phyloP scores from a whole-genome alignment of 2,113 vertebrate species.

The Elanus axillaris region DNA sequence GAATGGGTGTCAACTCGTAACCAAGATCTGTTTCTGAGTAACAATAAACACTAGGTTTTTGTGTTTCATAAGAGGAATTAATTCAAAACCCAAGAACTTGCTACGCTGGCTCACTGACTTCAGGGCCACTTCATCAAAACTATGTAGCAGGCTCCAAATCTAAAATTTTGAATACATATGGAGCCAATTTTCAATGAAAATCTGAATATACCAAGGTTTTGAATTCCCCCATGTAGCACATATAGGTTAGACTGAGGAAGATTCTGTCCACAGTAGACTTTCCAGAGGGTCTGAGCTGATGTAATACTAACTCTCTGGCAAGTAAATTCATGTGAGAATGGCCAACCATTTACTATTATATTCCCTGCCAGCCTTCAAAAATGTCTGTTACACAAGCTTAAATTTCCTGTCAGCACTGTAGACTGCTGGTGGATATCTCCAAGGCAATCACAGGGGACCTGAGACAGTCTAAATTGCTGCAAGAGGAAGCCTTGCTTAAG shows the following conservation, averaged over 20 bases:
- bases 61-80: background rate
- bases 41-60: background rate
- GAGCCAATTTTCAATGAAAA: background rate
- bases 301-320: background rate
- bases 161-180: background rate
- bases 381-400: background rate
- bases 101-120: background rate
- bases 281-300: background rate
- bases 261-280: background rate
- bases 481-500: background rate
- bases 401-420: background rate
- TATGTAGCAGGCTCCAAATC: background rate
- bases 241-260: background rate
- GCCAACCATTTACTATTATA: background rate
- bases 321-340: background rate
- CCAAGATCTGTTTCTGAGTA: background rate
- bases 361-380: background rate
- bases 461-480: background rate
- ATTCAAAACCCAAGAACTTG: background rate
- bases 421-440: background rate
- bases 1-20: background rate
- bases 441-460: background rate
- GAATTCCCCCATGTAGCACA: background rate
- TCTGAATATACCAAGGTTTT: background rate
- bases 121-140: background rate